Evolutionary conservation across 2,113 vertebrate species (phyloP), one percentile per base, ranked within the genome.

Genomic region (Percopsis transmontana): DNA sequence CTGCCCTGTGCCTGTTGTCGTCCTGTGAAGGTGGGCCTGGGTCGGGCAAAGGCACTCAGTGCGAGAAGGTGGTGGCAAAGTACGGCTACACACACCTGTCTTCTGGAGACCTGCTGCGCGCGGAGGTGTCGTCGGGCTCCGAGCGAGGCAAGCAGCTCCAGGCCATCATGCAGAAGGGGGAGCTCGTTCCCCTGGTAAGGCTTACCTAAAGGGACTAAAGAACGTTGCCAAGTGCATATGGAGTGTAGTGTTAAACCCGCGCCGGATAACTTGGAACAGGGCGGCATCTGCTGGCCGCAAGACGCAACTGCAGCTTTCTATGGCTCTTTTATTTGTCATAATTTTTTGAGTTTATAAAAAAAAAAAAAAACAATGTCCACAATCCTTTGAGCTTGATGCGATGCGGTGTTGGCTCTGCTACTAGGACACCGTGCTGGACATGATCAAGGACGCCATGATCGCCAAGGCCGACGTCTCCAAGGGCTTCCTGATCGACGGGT

Each of bases 1-100:
- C 27, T 33, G 11, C 15, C n/a, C n/a, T n/a, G n/a, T 20, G 39
- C 33, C 1, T 8, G 0, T 39, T 13, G 13, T 21, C 16, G n/a
- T 18, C 13, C 11, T 52, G 5, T 14, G 0, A 81, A 99, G 97
- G 97, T 1, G 97, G 97, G n/a, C 97, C 97, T 0, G 97, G 97
- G 77, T 99, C 97, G 0, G 97, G 97, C 24, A 99, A 99, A 40
- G 97, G 97, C 67, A 99, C 97, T 2, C 97, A 98, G 80, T 99
- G 97, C 59, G 97, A 99, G 89, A 98, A 93, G 92, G 91, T 99
- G 0, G 97, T 97, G 33, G 82, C 92, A 63, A 97, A 98, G 65
- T 99, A 99, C 39, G 97, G 96, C 81, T 99, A 95, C 91, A 99
- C 97, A 11, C 97, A 99, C 86, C 92, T 99, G 57, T 99, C 97